Conservation (phyloP, 2,888 invertebrate genomes). For the Linnaemya vulpina region DNA sequence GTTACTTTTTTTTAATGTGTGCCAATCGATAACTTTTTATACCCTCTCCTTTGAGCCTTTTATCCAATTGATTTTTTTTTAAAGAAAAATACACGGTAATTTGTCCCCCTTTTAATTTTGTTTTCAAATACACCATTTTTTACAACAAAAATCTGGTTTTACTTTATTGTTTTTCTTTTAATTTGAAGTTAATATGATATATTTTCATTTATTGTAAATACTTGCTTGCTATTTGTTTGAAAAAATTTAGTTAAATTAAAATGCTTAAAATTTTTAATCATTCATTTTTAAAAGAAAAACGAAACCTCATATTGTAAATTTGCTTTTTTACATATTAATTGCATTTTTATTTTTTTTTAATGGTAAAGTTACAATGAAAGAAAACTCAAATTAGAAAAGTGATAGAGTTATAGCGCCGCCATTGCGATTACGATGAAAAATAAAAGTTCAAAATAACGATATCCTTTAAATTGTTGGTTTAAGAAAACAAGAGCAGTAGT, state of each 20-base stretch:
- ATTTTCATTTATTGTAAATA: slow-evolving; percentile 44
- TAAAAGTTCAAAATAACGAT: too few species aligned
- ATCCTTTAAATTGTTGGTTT: too few species aligned
- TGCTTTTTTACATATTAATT: slow-evolving; percentile 38
- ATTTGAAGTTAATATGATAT: slow-evolving; percentile 40
- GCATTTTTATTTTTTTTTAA: slow-evolving; percentile 8
- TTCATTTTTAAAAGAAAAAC: slow-evolving; percentile 51
- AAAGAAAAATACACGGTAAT: slow-evolving; percentile 27
- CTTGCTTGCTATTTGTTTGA: slow-evolving; percentile 35
- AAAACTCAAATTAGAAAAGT: slow-evolving; percentile 35
- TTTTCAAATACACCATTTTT: slow-evolving; percentile 44
- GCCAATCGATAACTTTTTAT: slow-evolving; percentile 16
- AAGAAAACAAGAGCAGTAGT: too few species aligned
- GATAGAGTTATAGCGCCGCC: background rate
- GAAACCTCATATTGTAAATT: slow-evolving; percentile 57
- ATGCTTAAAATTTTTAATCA: slow-evolving; percentile 32
- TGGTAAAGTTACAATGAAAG: slow-evolving; percentile 9
- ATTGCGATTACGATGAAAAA: too few species aligned
- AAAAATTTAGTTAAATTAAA: slow-evolving; percentile 36
- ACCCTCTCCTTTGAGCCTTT: background rate
- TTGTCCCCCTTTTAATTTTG: slow-evolving; percentile 13
- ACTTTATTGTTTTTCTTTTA: slow-evolving; percentile 59
- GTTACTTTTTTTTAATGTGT: slow-evolving; percentile 47
- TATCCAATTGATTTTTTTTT: too few species aligned
- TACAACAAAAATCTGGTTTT: slow-evolving; percentile 64